Base-by-base conservation (phyloP, 2,888 invertebrate genomes). In the Noctua janthe region DNA sequence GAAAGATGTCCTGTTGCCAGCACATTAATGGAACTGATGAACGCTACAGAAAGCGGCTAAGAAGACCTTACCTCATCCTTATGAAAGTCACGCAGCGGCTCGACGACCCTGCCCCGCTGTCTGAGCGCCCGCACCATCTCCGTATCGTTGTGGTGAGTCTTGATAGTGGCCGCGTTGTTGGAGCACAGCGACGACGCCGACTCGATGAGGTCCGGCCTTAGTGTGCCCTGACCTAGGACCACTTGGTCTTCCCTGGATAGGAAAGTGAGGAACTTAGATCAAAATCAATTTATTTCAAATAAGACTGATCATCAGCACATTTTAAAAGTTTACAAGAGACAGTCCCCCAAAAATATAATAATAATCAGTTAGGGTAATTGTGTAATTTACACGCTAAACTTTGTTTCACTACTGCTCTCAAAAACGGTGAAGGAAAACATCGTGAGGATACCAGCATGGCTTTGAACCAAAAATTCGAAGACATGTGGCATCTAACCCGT, bases 71-170 rank as follows among this genome's bases (percentile, higher is more conserved):
- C 99, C 97, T 99, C 99, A 94, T 99, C 99, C 97, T 99, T 99
- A 95, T 99, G 99, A 94, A 99, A 99, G 97, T 99, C 99, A 95
- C 98, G 98, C 79, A 99, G 97, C n/a, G 99, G 99, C 95, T 99
- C 99, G 20, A 99, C 98, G 39, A 99, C 99, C 77, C 99, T 97
- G 20, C 99, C 99, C 80, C 98, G 97, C 79, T 97, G 97, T 66
- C 98, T 95, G 89, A 98, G 94, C 90, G 98, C 97, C 81, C 99
- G 97, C 80, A 99, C 99, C 80, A 99, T 97, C 93, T 99, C 99
- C 20, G 99, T 99, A 96, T 99, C 99, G 95, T 99, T 99, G 97
- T 99, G 99, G 96, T 99, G 99, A 49, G 99, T 99, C 97, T 99
- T 99, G 93, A 99, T 99, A 51, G 98, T 98, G 92, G 99, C 99